Percentiles rank a stretch among this genome's conserved stretches.
Conservation (phyloP, 53 echinoderm and acorn worm species). For the Patiria pectinifera region DNA sequence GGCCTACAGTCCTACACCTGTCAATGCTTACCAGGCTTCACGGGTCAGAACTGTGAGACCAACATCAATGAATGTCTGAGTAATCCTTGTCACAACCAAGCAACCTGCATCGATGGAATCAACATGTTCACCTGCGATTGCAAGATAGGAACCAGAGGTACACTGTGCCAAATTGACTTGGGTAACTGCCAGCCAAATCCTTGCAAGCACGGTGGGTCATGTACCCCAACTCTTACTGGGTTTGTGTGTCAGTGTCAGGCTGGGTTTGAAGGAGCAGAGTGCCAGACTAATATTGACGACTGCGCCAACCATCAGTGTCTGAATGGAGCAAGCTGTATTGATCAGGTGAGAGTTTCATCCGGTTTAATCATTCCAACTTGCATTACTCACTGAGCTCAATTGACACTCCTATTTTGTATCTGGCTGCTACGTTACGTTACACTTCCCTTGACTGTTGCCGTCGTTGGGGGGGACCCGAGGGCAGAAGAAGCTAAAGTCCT, state of each 20-base stretch:
- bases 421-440: too few species aligned
- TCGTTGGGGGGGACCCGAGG: too few species aligned
- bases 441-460: too few species aligned
- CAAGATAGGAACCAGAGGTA: conserved; percentile 22
- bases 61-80: conserved; percentile 70
- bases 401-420: too few species aligned
- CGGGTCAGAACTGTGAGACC: conserved; percentile 44
- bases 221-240: background rate
- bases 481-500: too few species aligned
- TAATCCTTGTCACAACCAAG: conserved; percentile 53
- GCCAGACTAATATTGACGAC: conserved; percentile 74
- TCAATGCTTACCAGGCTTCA: conserved; percentile 52
- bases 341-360: conserved; percentile 30
- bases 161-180: conserved; percentile 42
- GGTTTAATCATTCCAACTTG: background rate
- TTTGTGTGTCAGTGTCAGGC: conserved; percentile 55
- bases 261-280: conserved; percentile 67
- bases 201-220: conserved; percentile 56
- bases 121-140: conserved; percentile 54
- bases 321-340: conserved; percentile 79
- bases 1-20: conserved; percentile 31
- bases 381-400: too few species aligned
- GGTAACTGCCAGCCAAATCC: conserved; percentile 54
- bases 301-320: conserved; percentile 65
- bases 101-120: conserved; percentile 54